Evolutionary conservation across 2,888 invertebrate species (phyloP), one percentile per base, ranked within the genome.

Genomic region (Chromoteleia sp.): DNA sequence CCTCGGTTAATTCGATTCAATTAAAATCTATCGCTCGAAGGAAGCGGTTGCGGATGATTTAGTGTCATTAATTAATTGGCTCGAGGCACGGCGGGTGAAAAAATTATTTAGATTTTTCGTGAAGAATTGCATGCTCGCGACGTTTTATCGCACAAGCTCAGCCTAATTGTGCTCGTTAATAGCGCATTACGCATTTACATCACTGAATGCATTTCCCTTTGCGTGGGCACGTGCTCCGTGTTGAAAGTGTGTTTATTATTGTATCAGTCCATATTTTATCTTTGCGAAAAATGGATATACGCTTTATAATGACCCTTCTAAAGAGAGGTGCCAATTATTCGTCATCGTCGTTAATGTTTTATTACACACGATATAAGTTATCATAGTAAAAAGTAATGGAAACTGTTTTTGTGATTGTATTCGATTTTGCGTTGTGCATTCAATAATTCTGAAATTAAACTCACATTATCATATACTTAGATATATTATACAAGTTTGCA

Each of bases 131-230:
- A 17, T n/a, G 56, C 48, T n/a, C n/a, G 36, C 75, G 63, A 36
- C 71, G 14, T 43, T 78, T 67, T 67, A 73, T 78, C 59, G 67
- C 65, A 48, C 33, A 67, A 73, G 78, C 73, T 59, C 43, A 14
- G 73, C 67, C 65, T 73, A 78, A 78, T 73, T 78, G 73, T 43
- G 43, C 78, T 78, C 73, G 78, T 78, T 78, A 78, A 78, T 78
- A 67, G 45, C 36, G 73, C 73, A 73, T 73, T 73, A 73, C 78
- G 65, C 59, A 67, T 71, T 65, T 67, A 29, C 78, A 50, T 78
- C 59, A 25, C 39, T 65, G 21, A 50, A 65, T 17, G 50, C 50
- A 41, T 25, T 58, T 65, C 71, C 65, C 59, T 58, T 59, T 50
- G 71, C 58, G 58, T 52, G 65, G 58, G 58, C 78, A 78, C 61